Base-by-base conservation (phyloP, 2,888 invertebrate genomes). In the Ecliptopera silaceata region DNA sequence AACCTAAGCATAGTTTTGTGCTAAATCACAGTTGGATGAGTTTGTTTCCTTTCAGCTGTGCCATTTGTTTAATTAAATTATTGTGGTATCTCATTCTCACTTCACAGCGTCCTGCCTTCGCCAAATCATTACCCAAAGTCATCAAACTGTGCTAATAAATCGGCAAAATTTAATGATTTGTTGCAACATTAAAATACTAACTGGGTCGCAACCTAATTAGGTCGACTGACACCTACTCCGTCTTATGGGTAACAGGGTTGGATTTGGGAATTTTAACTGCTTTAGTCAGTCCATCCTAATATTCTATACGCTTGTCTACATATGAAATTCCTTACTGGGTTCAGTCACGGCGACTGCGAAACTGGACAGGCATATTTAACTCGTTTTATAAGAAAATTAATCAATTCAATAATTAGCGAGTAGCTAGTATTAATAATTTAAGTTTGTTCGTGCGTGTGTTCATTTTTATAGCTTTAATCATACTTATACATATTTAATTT, bases 121-220 rank as follows among this genome's bases (percentile, higher is more conserved):
- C 47, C 34, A 49, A 47, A 53, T 44, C 36, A 44, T 49, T 52
- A 20, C 61, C 55, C 46, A 46, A 61, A 59, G 57, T 50, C 58
- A 56, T 71, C 66, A 70, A 74, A 66, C 57, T 65, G 63, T 57
- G 49, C 58, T 59, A 71, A 74, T 80, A 72, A 79, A 77, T 71
- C 75, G 66, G 54, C 66, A 55, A 64, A 76, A 75, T 77, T 70
- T 75, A 77, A 71, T 69, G 75, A 77, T 79, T 77, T 75, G 71
- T 71, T 70, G 69, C 69, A 68, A 67, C 76, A 82, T 82, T 80
- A 81, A 84, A 85, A 79, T 73, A 61, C 80, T 79, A 89, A 87
- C 87, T 89, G 85, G 89, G 89, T 88, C 89, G 82, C 82, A 80
- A 77, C 75, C 79, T 85, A 88, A 88, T 87, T 86, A 82, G 84